A percentile compares a stretch with the other conserved stretches of the same genome.
Conservation (phyloP, 2,797 vertebrate species). For the Chromobotia macracanthus region DNA sequence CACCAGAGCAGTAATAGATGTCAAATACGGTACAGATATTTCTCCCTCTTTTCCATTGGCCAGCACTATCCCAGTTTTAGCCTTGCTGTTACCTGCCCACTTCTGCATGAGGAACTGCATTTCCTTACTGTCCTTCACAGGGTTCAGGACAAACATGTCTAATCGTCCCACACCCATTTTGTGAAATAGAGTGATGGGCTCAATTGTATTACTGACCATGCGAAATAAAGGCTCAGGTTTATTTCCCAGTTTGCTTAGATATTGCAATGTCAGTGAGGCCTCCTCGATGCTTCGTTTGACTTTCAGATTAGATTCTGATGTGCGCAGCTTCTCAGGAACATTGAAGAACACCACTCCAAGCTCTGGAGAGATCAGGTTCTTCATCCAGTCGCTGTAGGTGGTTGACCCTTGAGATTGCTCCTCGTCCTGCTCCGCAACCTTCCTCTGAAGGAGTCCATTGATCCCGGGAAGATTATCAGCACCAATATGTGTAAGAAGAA, state of each 20-base stretch:
- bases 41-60: conserved; percentile 94
- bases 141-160: conserved; percentile 97
- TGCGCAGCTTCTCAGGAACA: conserved; percentile 92
- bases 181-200: conserved; percentile 96
- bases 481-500: conserved; percentile 97
- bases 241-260: conserved; percentile 89
- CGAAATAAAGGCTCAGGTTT: conserved; percentile 92
- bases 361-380: conserved; percentile 96
- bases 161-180: conserved; percentile 97
- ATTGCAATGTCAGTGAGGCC: conserved; percentile 91
- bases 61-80: conserved; percentile 94
- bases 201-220: conserved; percentile 90
- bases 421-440: conserved; percentile 94
- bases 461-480: conserved; percentile 97
- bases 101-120: conserved; percentile 99
- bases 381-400: conserved; percentile 97
- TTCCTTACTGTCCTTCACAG: conserved; percentile 97
- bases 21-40: conserved; percentile 97
- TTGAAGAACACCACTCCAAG: conserved; percentile 98
- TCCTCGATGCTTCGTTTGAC: conserved; percentile 96
- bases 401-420: conserved; percentile 90
- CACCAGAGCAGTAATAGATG: conserved; percentile 94
- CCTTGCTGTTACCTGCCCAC: conserved; percentile 98
- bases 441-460: conserved; percentile 96
- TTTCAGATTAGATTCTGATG: conserved; percentile 92